Base-by-base conservation (phyloP, 2,113 vertebrate genomes). In the Raphicerus campestris region DNA sequence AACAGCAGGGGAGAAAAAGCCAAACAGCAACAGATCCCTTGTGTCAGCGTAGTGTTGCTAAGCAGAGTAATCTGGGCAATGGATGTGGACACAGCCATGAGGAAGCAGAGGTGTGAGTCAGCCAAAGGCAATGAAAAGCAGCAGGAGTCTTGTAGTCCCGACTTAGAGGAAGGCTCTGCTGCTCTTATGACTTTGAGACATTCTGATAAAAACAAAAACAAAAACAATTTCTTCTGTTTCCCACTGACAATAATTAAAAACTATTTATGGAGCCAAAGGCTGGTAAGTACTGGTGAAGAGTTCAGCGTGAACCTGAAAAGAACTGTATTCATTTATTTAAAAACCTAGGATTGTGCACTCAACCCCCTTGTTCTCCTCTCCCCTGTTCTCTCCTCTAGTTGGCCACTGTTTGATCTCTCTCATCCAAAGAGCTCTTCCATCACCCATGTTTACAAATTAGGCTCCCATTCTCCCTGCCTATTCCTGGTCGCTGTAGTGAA, bases 21-120 rank as follows among this genome's bases (percentile, higher is more conserved):
- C 85, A 96, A 97, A 97, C 75, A 97, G 92, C 87, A 94, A 97
- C 87, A 96, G 66, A 94, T 96, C 96, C 94, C 92, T 88, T 96
- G 92, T 96, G 96, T 82, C 24, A 6, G 86, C 82, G 5, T 80
- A 91, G 86, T 39, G 66, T 97, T 97, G 95, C 95, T 96, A 96
- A 96, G 89, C 82, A 96, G 47, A 96, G 92, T 77, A 93, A 93
- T 77, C 82, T 96, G 95, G 94, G 82, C 94, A 96, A 94, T 96
- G 53, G 53, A 88, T 93, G 66, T 66, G 28, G 77, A 45, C 15
- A 78, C 24, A 92, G 56, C 73, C 51, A 42, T 24, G 28, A 80
- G 85, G 61, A 97, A 94, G 39, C 30, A 88, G 39, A 66, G 93
- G 20, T 75, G 19, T 66, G 22, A 60, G 7, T 55, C 45, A 87